Conservation (phyloP, 23 tunicate species). For the Ascidia mentula region DNA sequence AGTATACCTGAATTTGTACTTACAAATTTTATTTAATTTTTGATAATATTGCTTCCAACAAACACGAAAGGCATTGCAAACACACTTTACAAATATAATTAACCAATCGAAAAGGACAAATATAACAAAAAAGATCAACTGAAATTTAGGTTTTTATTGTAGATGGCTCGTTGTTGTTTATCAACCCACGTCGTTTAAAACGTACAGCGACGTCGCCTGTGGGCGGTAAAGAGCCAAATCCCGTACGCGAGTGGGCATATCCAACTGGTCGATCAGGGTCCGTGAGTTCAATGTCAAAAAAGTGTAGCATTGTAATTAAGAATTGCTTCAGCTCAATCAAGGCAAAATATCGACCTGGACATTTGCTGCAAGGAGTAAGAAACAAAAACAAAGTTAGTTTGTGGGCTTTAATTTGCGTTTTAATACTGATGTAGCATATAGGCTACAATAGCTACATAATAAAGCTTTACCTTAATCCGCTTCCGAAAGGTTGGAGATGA, state of each 20-base stretch:
- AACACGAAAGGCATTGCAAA: too few relatives aligned
- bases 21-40: too few relatives aligned
- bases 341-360: slow-evolving; percentile 31
- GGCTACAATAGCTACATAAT: too few relatives aligned
- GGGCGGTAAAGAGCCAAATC: slow-evolving; percentile 16
- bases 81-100: too few relatives aligned
- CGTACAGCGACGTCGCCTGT: neutral
- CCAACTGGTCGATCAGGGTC: neutral
- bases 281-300: slow-evolving; percentile 5
- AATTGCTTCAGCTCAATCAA: slow-evolving; percentile 23
- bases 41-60: too few relatives aligned
- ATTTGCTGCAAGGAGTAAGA: neutral
- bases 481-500: slow-evolving; percentile 14
- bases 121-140: too few relatives aligned
- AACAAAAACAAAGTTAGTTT: too few relatives aligned
- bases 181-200: neutral
- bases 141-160: too few relatives aligned
- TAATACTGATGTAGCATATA: too few relatives aligned
- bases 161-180: neutral
- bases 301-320: neutral
- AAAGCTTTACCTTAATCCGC: slow-evolving; percentile 6
- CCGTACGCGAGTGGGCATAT: neutral
- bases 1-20: too few relatives aligned
- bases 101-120: too few relatives aligned
- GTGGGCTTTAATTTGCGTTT: too few relatives aligned